Evolutionary conservation across 2,888 invertebrate species (phyloP).

Genomic region (Epinotia demarniana): DNA sequence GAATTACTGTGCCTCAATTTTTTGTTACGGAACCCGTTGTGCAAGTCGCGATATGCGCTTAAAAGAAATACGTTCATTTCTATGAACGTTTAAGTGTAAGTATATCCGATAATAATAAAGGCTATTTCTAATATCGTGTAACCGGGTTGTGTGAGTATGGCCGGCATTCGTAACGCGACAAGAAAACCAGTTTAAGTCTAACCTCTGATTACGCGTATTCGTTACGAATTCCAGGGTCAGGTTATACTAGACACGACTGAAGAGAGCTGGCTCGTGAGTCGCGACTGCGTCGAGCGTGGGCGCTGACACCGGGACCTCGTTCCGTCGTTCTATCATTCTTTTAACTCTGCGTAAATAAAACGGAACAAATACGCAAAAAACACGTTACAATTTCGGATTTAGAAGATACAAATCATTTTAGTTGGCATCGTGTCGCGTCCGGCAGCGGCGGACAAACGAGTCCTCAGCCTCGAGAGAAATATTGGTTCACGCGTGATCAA

Average conservation of each 20-base stretch:
- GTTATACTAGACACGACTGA: not conserved
- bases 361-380: constrained; percentile 17
- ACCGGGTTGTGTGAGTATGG: not conserved
- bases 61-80: not conserved
- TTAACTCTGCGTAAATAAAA: constrained; percentile 9
- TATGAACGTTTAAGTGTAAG: not conserved
- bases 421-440: constrained; percentile 10
- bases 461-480: not conserved
- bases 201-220: not conserved
- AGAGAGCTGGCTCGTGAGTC: not conserved
- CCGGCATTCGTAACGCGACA: not conserved
- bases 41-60: not conserved
- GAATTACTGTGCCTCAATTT: not conserved
- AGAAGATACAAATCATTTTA: constrained; percentile 30
- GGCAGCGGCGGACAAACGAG: constrained; percentile 19
- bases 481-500: constrained; percentile 25
- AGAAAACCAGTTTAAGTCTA: not conserved
- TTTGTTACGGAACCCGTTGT: not conserved
- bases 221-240: not conserved
- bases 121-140: not conserved
- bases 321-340: not conserved
- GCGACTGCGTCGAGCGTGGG: not conserved
- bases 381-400: constrained; percentile 16
- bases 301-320: constrained; percentile 7
- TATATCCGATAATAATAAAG: not conserved